Percentiles rank a stretch among this genome's conserved stretches.
Conservation (phyloP, 2,113 vertebrate species). For the Stercorarius parasiticus region DNA sequence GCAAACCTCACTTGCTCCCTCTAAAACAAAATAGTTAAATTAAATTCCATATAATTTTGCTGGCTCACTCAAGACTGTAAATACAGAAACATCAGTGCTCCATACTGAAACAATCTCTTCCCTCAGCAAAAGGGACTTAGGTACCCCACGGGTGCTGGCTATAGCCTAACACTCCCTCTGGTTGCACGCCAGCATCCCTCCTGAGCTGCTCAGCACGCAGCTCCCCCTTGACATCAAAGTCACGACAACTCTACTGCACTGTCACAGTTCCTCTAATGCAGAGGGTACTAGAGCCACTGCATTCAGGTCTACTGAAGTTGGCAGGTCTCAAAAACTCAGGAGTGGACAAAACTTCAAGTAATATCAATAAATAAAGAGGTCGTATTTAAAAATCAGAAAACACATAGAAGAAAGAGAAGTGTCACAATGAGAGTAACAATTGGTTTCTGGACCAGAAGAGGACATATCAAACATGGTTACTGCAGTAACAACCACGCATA, state of each 20-base stretch:
- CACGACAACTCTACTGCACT: fast-evolving
- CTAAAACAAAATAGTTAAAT: neutral
- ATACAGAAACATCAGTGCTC: neutral
- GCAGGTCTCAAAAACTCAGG: neutral
- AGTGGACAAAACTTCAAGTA: neutral
- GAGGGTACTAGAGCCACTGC: neutral
- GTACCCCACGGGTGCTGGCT: neutral
- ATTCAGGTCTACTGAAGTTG: fast-evolving
- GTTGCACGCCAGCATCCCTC: neutral
- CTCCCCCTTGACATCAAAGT: fast-evolving
- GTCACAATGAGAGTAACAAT: neutral
- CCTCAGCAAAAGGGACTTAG: neutral
- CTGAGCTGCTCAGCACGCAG: neutral
- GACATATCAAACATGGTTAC: neutral
- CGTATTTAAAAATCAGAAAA: neutral
- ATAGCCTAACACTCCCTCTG: neutral
- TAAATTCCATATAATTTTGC: neutral
- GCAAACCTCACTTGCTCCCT: neutral
- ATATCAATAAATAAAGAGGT: neutral
- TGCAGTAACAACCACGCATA: neutral
- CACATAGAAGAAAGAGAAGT: neutral
- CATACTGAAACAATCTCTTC: neutral
- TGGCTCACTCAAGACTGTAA: neutral
- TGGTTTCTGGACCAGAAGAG: neutral
- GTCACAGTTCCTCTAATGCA: neutral